These are phyloP conservation scores for Xylocampa areola DNA, from an alignment of 2,888 invertebrate genomes.

Conservation along the genomic window DNA sequence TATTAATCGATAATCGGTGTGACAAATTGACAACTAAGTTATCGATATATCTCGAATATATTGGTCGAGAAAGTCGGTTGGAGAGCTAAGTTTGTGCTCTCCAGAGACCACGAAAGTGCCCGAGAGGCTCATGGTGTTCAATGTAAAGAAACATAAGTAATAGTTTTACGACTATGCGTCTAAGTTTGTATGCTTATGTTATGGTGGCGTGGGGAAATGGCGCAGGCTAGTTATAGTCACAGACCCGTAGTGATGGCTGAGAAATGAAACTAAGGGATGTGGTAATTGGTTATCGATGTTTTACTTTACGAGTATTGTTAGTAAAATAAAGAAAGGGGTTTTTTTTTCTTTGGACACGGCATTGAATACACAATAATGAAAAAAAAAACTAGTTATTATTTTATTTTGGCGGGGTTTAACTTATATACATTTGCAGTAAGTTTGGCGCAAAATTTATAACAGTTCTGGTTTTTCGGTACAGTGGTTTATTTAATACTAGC, in stretches of 20 bases:
- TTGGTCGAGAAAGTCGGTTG: constrained; percentile 41
- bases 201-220: constrained; percentile 33
- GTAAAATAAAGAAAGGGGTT: no score
- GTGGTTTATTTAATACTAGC: no score
- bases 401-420: no score
- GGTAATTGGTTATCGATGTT: no score
- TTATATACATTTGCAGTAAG: no score
- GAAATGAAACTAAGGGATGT: no score
- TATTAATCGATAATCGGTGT: constrained; percentile 27
- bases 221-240: constrained; percentile 36
- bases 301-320: no score
- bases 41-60: constrained; percentile 34
- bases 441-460: no score
- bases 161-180: constrained; percentile 18
- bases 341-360: no score
- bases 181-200: constrained; percentile 23
- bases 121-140: constrained; percentile 16
- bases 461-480: no score
- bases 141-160: constrained; percentile 30
- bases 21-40: constrained; percentile 29
- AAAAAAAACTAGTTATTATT: no score
- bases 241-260: constrained; percentile 7
- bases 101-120: constrained; percentile 50
- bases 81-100: constrained; percentile 29
- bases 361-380: no score